phyloP scores from a whole-genome alignment of 1,140 invertebrate genomes.

The Bursaphelenchus mucronatus region DNA sequence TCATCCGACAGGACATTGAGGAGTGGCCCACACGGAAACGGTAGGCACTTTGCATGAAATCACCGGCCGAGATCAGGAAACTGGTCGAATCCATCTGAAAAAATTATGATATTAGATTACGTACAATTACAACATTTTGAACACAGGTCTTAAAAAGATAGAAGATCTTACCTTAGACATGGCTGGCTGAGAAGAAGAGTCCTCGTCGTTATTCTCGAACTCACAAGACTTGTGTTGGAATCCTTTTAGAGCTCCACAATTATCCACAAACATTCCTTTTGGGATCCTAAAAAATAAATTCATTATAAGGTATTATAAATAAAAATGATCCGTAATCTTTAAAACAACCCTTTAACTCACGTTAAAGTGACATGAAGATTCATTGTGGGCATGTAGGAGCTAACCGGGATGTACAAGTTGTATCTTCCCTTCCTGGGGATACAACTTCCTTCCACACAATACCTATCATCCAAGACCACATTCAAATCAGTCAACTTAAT shows the following conservation, averaged over 20 bases:
- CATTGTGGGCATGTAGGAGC: conserved; percentile 50
- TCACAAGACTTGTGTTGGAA: conserved; percentile 42
- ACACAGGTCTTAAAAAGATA: background rate
- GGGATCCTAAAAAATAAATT: conserved; percentile 31
- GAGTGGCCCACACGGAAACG: conserved; percentile 56
- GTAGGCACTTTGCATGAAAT: conserved; percentile 54
- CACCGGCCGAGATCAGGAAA: conserved; percentile 49
- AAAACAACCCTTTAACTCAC: conserved; percentile 32
- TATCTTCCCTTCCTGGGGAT: conserved; percentile 43
- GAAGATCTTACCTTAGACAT: conserved; percentile 18
- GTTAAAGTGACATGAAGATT: conserved; percentile 44
- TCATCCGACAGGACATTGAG: conserved; percentile 42
- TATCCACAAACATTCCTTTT: conserved; percentile 38
- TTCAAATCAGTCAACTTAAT: conserved; percentile 48
- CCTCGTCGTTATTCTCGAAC: conserved; percentile 10
- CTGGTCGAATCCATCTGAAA: conserved; percentile 42
- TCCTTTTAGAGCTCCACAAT: conserved; percentile 32
- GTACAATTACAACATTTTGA: background rate
- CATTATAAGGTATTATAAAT: conserved; percentile 8
- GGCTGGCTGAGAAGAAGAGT: conserved; percentile 9
- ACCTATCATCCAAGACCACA: conserved; percentile 48
- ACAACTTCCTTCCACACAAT: conserved; percentile 51
- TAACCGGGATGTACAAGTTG: conserved; percentile 56
- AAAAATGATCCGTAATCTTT: background rate
- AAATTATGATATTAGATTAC: background rate